Evolutionary conservation across 2,113 vertebrate species (phyloP).

Genomic region (Erythrocercus mccallii): DNA sequence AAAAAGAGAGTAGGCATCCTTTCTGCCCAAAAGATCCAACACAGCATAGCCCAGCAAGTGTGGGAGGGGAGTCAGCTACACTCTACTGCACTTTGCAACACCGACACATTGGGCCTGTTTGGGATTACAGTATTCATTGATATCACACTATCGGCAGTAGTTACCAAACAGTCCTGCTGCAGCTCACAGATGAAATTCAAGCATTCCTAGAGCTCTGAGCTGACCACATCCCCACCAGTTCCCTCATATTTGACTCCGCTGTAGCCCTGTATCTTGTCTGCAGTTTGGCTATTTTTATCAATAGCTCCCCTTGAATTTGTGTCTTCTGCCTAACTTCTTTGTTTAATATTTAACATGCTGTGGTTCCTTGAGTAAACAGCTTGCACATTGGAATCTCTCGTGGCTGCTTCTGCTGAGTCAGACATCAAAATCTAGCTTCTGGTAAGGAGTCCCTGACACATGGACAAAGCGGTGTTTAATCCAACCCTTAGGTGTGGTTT

Average conservation of each 20-base stretch:
- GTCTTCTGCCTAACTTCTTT: neutral
- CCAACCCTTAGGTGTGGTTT: neutral
- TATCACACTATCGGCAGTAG: neutral
- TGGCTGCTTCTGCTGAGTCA: neutral
- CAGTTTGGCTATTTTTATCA: neutral
- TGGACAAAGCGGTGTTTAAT: neutral
- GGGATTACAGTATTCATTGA: neutral
- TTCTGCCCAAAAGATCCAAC: neutral
- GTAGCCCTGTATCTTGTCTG: neutral
- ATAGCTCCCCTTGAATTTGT: neutral
- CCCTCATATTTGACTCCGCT: fast-evolving
- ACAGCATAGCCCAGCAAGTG: neutral
- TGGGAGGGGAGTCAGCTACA: neutral
- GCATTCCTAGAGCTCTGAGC: neutral
- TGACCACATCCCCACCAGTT: neutral
- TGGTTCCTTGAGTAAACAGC: neutral
- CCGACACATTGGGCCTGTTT: neutral
- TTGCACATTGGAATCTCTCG: neutral
- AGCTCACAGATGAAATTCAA: neutral
- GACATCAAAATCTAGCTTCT: neutral
- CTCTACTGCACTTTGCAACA: neutral
- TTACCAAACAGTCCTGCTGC: neutral
- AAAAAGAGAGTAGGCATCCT: neutral
- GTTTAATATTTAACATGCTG: neutral
- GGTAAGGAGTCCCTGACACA: neutral